Base-by-base conservation (phyloP, 2,797 vertebrate genomes). In the Argya squamiceps region DNA sequence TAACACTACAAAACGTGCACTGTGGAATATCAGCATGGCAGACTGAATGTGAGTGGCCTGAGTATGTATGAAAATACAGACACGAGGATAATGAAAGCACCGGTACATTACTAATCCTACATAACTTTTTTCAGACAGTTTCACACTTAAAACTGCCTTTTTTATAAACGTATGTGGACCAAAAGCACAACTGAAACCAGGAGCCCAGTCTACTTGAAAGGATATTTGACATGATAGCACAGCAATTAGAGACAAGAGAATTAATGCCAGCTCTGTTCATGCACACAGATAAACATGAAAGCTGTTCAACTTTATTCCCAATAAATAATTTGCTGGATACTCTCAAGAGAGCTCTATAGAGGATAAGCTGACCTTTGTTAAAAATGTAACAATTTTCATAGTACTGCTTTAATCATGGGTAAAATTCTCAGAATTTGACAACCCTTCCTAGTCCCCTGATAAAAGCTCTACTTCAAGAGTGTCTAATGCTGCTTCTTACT, bases 401-500 rank as follows among this genome's bases (percentile, higher is more conserved):
- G 93, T 24, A 69, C 43, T 69, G 97, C 98, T 99, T 99, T 98
- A 98, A 98, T 97, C 98, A 98, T 82, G 96, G 96, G 96, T 97
- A 97, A 98, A 98, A 97, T 98, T 98, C 99, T 97, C 96, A 98
- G 98, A 98, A 98, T 98, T 98, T 98, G 98, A 99, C 97, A 97
- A 98, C 93, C 97, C 98, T 98, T 96, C 96, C 97, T 64, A 87
- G 95, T 99, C 98, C 98, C 98, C 96, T 77, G 97, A 98, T 98
- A 98, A 98, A 98, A 98, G 98, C 98, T 98, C 97, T 98, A 98
- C 98, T 98, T 98, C 98, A 94, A 98, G 97, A 97, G 98, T 97
- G 97, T 98, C 98, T 99, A 99, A 99, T 99, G 98, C 98, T 98
- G 97, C 98, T 98, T 98, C 98, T 99, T 98, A 98, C 99, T 98